Evolutionary conservation across 2,113 vertebrate species (phyloP), one percentile per base, ranked within the genome.

Genomic region (Silurus glanis): DNA sequence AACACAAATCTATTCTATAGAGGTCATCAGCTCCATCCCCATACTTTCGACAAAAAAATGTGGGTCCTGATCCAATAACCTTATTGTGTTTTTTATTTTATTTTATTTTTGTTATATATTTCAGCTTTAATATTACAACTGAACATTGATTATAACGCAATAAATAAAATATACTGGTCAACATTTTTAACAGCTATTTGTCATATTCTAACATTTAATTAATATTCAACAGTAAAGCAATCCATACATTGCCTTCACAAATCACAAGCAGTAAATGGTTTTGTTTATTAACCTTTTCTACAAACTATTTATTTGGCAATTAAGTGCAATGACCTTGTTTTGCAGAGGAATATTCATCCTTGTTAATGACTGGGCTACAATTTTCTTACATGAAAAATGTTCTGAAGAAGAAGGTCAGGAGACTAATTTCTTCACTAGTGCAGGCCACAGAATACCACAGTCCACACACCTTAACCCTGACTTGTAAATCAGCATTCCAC

Each of bases 291-390:
- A 61, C 61, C 21, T 6, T 6, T 58, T 45, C 0, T 85, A 53
- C 23, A 51, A 19, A 66, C 86, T 64, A 55, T 89, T 92, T 85
- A 85, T 87, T 58, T 78, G 74, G 71, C 56, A 83, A 28, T 78
- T 19, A 23, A 4, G 17, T 53, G 62, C 45, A 86, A 55, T 66
- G 89, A 91, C 86, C 80, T 90, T 89, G 71, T 87, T 72, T 79
- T 90, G 64, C 89, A 86, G 84, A 69, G 80, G 88, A 90, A 86
- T 90, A 91, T 89, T 82, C 88, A 91, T 91, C 72, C 85, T 83
- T 89, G 66, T 45, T 89, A 86, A 81, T 84, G 59, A 92, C 83
- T 58, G 1, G 17, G 51, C 14, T 81, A 87, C 83, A 83, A 88
- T 85, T 84, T 69, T 1, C 74, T 23, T 83, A 67, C 16, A 9